Base-by-base conservation (phyloP, 2,113 vertebrate genomes). In the Hemicordylus capensis region DNA sequence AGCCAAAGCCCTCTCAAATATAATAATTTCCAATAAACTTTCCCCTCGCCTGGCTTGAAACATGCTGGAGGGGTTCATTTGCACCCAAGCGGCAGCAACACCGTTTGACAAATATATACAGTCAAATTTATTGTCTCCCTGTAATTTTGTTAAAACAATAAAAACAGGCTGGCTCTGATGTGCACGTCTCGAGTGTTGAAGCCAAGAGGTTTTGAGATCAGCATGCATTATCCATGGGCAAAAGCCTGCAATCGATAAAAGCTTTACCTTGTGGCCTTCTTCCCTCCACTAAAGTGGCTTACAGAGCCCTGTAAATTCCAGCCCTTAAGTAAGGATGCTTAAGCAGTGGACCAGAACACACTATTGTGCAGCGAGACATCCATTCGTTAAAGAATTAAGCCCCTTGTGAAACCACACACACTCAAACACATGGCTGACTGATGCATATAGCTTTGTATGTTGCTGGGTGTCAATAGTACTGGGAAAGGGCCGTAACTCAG, bases 1-100 rank as follows among this genome's bases (percentile, higher is more conserved):
- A 93, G 93, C 93, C 90, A 82, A 91, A 85, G 88, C 93, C 76
- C 90, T 92, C 91, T 89, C 89, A 94, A 95, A 97, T 96, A 91
- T 92, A 96, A 96, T 97, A 89, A 91, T 90, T 91, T 93, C 92
- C 92, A 95, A 94, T 95, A 94, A 97, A 94, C 89, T 83, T 91
- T 90, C 88, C 19, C 54, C 46, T 72, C 67, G 80, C 81, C 15
- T 66, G 17, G 39, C 56, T 0, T 56, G 81, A 81, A 76, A 81
- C 75, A 75, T 64, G 76, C 24, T 61, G 69, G 34, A 85, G 82
- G 80, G 89, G 80, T 85, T 83, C 26, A 80, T 77, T 92, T 89
- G 93, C 84, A 66, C 74, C 56, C 63, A 1, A 2, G 89, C 88
- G 81, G 90, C 91, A 81, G 70, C 77, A 88, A 88, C 88, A 73